phyloP scores from a whole-genome alignment of 2,113 vertebrate species.

The Stictonetta naevosa region DNA sequence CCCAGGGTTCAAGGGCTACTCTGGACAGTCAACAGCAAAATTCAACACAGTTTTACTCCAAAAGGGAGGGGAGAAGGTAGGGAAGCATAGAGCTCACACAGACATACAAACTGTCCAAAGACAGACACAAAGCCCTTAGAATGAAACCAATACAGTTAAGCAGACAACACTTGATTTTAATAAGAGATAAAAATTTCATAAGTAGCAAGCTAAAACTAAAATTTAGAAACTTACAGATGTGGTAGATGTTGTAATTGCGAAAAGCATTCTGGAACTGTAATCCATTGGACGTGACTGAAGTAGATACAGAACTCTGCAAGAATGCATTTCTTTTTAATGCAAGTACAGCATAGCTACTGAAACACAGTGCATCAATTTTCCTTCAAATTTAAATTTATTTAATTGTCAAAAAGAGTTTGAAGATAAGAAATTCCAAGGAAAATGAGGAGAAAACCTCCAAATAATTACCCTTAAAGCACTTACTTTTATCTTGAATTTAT shows the following conservation, averaged over 20 bases:
- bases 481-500: background rate
- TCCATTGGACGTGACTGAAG: conserved; percentile 84
- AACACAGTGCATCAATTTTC: background rate
- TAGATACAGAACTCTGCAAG: conserved; percentile 88
- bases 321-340: background rate
- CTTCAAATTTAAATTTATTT: background rate
- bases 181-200: background rate
- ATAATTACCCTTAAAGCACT: background rate
- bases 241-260: conserved; percentile 82
- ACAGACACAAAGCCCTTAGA: background rate
- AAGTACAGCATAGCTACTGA: background rate
- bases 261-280: conserved; percentile 85
- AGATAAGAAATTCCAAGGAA: background rate
- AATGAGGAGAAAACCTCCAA: background rate
- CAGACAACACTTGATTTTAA: background rate
- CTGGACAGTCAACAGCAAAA: background rate
- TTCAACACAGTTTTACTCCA: background rate
- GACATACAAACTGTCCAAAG: background rate
- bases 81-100: background rate
- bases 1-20: background rate
- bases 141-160: background rate
- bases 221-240: conserved; percentile 82
- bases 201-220: background rate
- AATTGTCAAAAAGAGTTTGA: background rate
- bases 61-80: background rate